Base-by-base conservation (phyloP, 2,797 vertebrate species). In the Channallabes apus region DNA sequence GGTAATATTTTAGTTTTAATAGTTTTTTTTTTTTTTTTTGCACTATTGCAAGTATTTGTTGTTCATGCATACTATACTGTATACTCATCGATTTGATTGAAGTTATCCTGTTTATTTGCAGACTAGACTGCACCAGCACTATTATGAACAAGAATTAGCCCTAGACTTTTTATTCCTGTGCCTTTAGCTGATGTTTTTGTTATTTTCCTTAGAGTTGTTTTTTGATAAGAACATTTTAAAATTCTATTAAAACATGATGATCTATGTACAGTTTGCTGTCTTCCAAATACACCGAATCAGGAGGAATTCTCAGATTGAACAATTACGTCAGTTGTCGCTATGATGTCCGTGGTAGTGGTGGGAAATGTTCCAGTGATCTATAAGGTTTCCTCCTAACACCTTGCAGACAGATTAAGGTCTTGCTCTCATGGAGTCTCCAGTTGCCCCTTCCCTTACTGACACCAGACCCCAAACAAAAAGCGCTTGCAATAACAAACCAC, bases 341-440 rank as follows among this genome's bases (percentile, higher is more conserved):
- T 27, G 1, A 29, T 8, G 54, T 58, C 27, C 3, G 14, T 56
- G 46, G 14, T 27, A 51, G n/a, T 7, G 22, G n/a, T 7, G 22
- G 4, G 15, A 4, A 29, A 27, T 29, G 2, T n/a, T 29, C 24
- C 69, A 15, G 38, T n/a, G 41, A 3, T 2, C 9, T 2, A 15
- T 18, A n/a, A n/a, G 41, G 38, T 73, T n/a, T n/a, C n/a, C 51
- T 73, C 24, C 38, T 73, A 51, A 71, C 24, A 46, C 71, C 72
- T 54, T 56, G n/a, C n/a, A 75, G 72, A 29, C 85, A 58, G 89
- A 93, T 94, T n/a, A 93, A 93, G 91, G 90, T 92, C 92, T 91
- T 88, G 87, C 83, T 90, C 89, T 90, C 46, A 38, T 89, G 89
- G 32, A 69, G 38, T 72, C 71, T 94, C 92, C 91, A 90, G 88